A percentile compares a stretch with the other conserved stretches of the same genome.
phyloP scores from a whole-genome alignment of 2,888 invertebrate species.

The Poecilus cupreus region DNA sequence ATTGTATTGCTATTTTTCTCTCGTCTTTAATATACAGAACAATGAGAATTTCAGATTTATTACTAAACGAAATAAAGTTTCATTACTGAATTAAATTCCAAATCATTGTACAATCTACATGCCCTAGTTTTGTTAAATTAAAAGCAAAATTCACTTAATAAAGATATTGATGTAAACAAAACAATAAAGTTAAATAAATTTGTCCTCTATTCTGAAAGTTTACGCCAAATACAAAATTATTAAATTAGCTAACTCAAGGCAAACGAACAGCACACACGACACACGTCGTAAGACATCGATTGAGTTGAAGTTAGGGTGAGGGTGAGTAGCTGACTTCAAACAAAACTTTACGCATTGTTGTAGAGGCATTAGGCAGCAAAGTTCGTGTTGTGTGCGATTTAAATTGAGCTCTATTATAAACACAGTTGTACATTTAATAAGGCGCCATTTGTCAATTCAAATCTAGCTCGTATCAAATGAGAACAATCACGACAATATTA shows the following conservation, averaged over 20 bases:
- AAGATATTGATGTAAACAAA: no score
- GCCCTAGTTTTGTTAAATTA: no score
- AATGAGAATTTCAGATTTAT: no score
- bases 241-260: not conserved
- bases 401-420: constrained; percentile 45
- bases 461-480: constrained; percentile 45
- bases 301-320: not conserved
- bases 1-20: no score
- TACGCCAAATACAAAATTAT: constrained; percentile 2
- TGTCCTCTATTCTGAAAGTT: not conserved
- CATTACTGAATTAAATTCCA: no score
- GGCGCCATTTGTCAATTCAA: constrained; percentile 53
- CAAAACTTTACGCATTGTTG: constrained; percentile 3
- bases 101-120: no score
- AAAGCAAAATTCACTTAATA: no score
- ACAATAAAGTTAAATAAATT: no score
- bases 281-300: constrained; percentile 37
- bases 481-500: constrained; percentile 53
- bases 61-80: no score
- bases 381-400: constrained; percentile 50
- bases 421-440: constrained; percentile 46
- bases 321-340: not conserved
- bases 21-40: no score
- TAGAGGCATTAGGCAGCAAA: not conserved
- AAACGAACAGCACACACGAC: not conserved